Conservation (phyloP, 2,888 invertebrate genomes). For the Trileptium ribeirensis region DNA sequence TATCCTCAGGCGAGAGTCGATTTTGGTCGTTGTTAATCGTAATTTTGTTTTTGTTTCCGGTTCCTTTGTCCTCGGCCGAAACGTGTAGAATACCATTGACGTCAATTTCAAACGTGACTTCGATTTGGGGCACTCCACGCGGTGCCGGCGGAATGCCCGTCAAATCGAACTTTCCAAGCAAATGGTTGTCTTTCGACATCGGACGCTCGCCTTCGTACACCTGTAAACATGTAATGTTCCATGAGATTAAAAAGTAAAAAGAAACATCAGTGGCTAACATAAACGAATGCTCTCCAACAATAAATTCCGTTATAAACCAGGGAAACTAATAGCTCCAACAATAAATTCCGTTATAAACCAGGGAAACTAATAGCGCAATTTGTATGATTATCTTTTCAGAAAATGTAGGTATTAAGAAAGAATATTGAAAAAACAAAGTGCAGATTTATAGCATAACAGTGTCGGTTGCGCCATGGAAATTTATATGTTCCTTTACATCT, state of each 20-base stretch:
- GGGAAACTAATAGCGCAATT: too few relatives aligned
- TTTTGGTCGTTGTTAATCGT: slow-evolving; percentile 98
- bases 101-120: slow-evolving; percentile 57
- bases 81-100: slow-evolving; percentile 61
- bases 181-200: slow-evolving; percentile 99
- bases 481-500: too few relatives aligned
- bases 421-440: too few relatives aligned
- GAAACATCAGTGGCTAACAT: slow-evolving; percentile 15
- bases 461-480: too few relatives aligned
- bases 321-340: too few relatives aligned
- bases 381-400: too few relatives aligned
- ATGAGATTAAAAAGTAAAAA: slow-evolving; percentile 32
- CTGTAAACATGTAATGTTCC: slow-evolving; percentile 42
- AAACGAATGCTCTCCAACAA: neutral
- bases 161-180: slow-evolving; percentile 93
- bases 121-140: slow-evolving; percentile 54
- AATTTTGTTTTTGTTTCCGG: slow-evolving; percentile 95
- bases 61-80: slow-evolving; percentile 97
- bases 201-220: slow-evolving; percentile 98
- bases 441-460: too few relatives aligned
- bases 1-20: slow-evolving; percentile 90
- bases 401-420: too few relatives aligned
- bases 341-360: too few relatives aligned
- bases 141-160: slow-evolving; percentile 57
- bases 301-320: too few relatives aligned